Evolutionary conservation across 2,797 vertebrate species (phyloP), one percentile per base, ranked within the genome.

Genomic region (Falco biarmicus): DNA sequence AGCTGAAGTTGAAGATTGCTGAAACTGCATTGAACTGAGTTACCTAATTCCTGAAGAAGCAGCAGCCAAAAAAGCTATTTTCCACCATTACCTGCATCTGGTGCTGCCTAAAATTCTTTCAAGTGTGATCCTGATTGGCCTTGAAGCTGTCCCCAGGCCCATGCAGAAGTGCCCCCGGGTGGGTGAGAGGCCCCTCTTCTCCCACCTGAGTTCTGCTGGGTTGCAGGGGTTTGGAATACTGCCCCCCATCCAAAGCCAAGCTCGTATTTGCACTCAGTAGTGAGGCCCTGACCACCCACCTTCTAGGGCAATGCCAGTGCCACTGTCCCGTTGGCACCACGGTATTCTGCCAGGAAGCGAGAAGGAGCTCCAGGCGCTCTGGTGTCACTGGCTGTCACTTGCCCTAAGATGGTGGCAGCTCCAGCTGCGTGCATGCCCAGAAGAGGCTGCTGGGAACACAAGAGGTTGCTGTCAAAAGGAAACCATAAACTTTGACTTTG

Each of bases 221-320:
- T 81, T 68, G 57, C 41, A 86, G 61, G 74, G 37, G 15, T 73
- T 85, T 39, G 51, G 31, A 70, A 80, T 63, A 56, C 54, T 26
- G 17, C 70, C 24, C 21, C 12, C n/a, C 21, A 28, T 28, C 17
- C 43, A 91, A 69, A 93, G n/a, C 21, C 69, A 48, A 6, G 7
- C 53, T 83, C 16, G 1, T 41, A 9, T 45, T 79, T 74, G 22
- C 37, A 22, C 24, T 71, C 39, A 26, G 26, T 11, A 28, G 29
- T 39, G 0, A 0, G 28, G 31, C 15, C 34, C 26, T 61, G 43
- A 34, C 7, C 16, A 4, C 37, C 37, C 2, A 1, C 28, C 26
- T 41, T 34, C 26, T 48, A 75, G 45, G 77, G 28, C 56, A 34
- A 11, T 2, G 9, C 45, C 37, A 18, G 22, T 29, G 51, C 54